Evolutionary conservation across 2,888 invertebrate genomes (phyloP).

Genomic region (Thumatha senex): DNA sequence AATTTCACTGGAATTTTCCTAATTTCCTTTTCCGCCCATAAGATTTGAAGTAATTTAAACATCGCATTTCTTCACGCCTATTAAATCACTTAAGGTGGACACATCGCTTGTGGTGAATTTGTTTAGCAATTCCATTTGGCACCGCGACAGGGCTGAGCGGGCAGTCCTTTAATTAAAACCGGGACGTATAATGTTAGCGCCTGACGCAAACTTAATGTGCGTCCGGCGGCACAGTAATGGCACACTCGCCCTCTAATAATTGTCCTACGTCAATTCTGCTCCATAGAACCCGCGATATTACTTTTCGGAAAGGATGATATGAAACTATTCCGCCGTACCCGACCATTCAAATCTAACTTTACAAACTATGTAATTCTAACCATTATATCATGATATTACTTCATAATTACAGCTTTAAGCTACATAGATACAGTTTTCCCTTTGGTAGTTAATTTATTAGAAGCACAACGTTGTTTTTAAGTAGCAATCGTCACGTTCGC

Average conservation of each 20-base stretch:
- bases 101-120: conserved; percentile 81
- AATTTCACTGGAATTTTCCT: conserved; percentile 29
- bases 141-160: conserved; percentile 64
- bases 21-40: conserved; percentile 45
- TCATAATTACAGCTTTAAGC: conserved; percentile 20
- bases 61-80: conserved; percentile 80
- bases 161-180: conserved; percentile 82
- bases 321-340: conserved; percentile 27
- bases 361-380: conserved; percentile 20
- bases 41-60: conserved; percentile 70
- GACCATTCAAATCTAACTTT: conserved; percentile 19
- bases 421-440: conserved; percentile 54
- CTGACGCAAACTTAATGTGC: conserved; percentile 78
- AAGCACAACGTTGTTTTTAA: conserved; percentile 62
- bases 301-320: conserved; percentile 42
- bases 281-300: conserved; percentile 46
- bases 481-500: conserved; percentile 76
- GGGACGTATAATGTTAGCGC: conserved; percentile 75
- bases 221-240: conserved; percentile 73
- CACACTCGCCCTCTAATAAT: conserved; percentile 70
- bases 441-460: conserved; percentile 64
- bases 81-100: conserved; percentile 84
- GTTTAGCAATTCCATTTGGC: conserved; percentile 82
- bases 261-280: conserved; percentile 74
- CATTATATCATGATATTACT: conserved; percentile 20